Base-by-base conservation (phyloP, 2,113 vertebrate species). In the Balaenoptera acutorostrata region DNA sequence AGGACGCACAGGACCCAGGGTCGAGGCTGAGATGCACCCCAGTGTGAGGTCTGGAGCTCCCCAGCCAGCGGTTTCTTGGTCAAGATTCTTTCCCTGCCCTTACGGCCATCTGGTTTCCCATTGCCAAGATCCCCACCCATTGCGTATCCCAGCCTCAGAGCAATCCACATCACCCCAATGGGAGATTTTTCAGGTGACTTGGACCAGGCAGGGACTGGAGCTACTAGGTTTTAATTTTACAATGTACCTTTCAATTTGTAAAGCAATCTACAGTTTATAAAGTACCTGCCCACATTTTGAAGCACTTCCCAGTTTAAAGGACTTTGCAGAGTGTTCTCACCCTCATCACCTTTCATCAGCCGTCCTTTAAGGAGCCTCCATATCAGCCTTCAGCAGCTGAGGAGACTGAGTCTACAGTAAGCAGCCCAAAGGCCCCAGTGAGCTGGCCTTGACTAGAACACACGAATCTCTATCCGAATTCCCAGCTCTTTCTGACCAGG, bases 391-490 rank as follows among this genome's bases (percentile, higher is more conserved):
- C 3, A 27, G 74, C 82, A n/a, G 55, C 2, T 0, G 14, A 57
- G 71, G 44, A 52, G 29, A 27, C 33, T 12, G 66, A 61, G n/a
- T 90, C 71, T 57, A 14, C 68, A 36, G 44, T 2, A 15, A 0
- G 2, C 8, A 3, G 49, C 59, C 66, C 2, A 0, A 4, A 61
- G 68, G 63, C 64, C 61, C 52, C 4, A 8, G 20, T 5, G 33
- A 31, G 20, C 2, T 14, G 33, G 74, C 36, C 11, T 27, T n/a
- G 41, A 15, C 27, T 1, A 20, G 55, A 4, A 18, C 31, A 21
- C 49, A 6, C 0, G 0, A 2, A 20, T 13, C 31, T 55, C 14
- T 13, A 15, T 23, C 64, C 0, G 0, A 64, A 6, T n/a, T 33
- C 82, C 2, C 2, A 39, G 27, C 25, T 52, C 39, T 8, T 44